Evolutionary conservation across 2,113 vertebrate species (phyloP).

Genomic region (Maccullochella peelii): DNA sequence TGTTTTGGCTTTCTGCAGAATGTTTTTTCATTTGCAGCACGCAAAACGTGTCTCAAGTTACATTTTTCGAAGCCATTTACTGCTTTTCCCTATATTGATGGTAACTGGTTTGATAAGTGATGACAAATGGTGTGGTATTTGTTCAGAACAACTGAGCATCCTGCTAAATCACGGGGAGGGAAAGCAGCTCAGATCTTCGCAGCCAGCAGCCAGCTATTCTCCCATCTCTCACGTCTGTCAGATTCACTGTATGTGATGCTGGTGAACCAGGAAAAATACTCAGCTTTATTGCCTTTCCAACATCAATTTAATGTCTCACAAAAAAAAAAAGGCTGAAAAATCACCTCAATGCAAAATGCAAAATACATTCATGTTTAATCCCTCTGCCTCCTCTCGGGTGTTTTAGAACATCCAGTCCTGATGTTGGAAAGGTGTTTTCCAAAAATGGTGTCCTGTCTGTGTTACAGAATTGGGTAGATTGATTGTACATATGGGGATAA

Average conservation of each 20-base stretch:
- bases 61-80: not conserved
- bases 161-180: constrained; percentile 18
- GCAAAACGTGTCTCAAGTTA: not conserved
- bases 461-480: constrained; percentile 33
- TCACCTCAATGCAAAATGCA: constrained; percentile 56
- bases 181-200: constrained; percentile 36
- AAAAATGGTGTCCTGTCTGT: constrained; percentile 3
- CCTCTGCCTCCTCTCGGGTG: constrained; percentile 18
- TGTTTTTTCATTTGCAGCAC: too few relatives aligned
- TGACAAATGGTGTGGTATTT: constrained; percentile 34
- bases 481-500: constrained; percentile 48
- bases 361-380: constrained; percentile 63
- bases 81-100: constrained; percentile 6
- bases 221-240: constrained; percentile 54
- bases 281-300: constrained; percentile 62
- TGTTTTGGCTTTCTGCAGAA: too few relatives aligned
- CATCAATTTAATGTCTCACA: constrained; percentile 54
- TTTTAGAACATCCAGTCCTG: constrained; percentile 27
- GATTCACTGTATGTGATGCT: constrained; percentile 38
- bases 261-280: constrained; percentile 18
- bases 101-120: constrained; percentile 61
- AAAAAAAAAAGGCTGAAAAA: constrained; percentile 32
- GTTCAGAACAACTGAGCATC: constrained; percentile 40
- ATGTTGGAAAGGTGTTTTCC: constrained; percentile 38
- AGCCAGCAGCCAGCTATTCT: constrained; percentile 45